phyloP scores from a whole-genome alignment of 2,113 vertebrate genomes.

The Heterocephalus glaber region DNA sequence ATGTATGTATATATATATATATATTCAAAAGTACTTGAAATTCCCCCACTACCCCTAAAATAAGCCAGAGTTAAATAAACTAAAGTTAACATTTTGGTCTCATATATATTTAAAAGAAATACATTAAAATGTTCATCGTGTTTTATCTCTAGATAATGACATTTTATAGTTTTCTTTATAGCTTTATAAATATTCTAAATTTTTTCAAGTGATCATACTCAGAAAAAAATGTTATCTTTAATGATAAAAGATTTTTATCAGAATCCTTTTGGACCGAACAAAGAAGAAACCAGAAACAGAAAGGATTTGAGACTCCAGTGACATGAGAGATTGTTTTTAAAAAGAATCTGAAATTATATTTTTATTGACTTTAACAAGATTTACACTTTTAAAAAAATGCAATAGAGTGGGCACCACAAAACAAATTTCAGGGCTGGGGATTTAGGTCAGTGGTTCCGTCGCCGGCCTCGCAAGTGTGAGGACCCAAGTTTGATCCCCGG shows the following conservation, averaged over 20 bases:
- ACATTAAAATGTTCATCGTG: slow-evolving; percentile 49
- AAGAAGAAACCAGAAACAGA: slow-evolving; percentile 55
- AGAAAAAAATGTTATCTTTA: slow-evolving; percentile 38
- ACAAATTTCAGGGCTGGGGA: slow-evolving; percentile 58
- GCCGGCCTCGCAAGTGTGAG: too few relatives aligned
- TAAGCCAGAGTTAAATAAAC: slow-evolving; percentile 1
- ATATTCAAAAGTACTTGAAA: slow-evolving; percentile 48
- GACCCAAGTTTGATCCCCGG: too few relatives aligned
- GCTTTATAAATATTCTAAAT: slow-evolving; percentile 32
- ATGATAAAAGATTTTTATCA: slow-evolving; percentile 55
- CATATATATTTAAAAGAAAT: slow-evolving; percentile 41
- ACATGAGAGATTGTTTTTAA: slow-evolving; percentile 67
- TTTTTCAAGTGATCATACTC: slow-evolving; percentile 19
- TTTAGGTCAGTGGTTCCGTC: too few relatives aligned
- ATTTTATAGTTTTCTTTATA: slow-evolving; percentile 46
- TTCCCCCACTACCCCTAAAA: slow-evolving; percentile 27
- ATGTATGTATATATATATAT: background rate
- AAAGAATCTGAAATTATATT: slow-evolving; percentile 71
- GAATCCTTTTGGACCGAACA: slow-evolving; percentile 30
- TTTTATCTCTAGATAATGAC: slow-evolving; percentile 54
- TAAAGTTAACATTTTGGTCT: slow-evolving; percentile 51
- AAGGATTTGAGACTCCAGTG: slow-evolving; percentile 26
- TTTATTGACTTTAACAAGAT: slow-evolving; percentile 77
- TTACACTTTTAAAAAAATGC: slow-evolving; percentile 64
- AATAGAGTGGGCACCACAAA: slow-evolving; percentile 44